Evolutionary conservation across 1,140 invertebrate species (phyloP).

Genomic region (Formica selysi): DNA sequence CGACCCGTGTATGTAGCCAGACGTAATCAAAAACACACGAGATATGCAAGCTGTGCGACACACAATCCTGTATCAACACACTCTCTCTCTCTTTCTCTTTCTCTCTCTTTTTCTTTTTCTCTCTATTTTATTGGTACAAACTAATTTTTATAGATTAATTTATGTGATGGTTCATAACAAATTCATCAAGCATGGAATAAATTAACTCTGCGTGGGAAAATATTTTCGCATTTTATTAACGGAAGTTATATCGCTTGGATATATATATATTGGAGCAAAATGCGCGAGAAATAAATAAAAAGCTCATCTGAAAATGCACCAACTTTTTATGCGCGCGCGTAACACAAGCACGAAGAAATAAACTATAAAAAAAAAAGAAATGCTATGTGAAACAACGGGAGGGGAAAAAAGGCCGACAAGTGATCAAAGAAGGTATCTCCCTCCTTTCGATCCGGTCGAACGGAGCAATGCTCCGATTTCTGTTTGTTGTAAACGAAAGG

Average conservation of each 20-base stretch:
- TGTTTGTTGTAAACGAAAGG: constrained; percentile 25
- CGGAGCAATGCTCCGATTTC: constrained; percentile 38
- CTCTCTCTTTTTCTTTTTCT: not conserved
- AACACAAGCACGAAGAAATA: not conserved
- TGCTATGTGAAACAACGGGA: not conserved
- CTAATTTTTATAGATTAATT: constrained; percentile 21
- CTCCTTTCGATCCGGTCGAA: not conserved
- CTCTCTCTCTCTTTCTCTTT: no score
- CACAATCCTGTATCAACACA: constrained; percentile 28
- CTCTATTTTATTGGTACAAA: constrained; percentile 33
- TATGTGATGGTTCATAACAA: not conserved
- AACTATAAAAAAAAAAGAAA: not conserved
- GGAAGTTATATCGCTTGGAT: not conserved
- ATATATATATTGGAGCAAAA: no score
- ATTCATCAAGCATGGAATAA: constrained; percentile 15
- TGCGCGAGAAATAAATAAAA: not conserved
- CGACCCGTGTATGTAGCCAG: constrained; percentile 73
- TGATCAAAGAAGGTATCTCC: constrained; percentile 5
- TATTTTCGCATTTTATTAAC: not conserved
- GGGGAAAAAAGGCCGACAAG: not conserved
- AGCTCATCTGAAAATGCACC: constrained; percentile 3
- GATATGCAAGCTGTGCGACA: constrained; percentile 66
- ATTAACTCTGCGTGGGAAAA: not conserved
- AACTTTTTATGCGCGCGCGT: not conserved
- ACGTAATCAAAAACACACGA: constrained; percentile 77